phyloP scores from a whole-genome alignment of 2,888 invertebrate genomes.

The Orthosia gracilis region DNA sequence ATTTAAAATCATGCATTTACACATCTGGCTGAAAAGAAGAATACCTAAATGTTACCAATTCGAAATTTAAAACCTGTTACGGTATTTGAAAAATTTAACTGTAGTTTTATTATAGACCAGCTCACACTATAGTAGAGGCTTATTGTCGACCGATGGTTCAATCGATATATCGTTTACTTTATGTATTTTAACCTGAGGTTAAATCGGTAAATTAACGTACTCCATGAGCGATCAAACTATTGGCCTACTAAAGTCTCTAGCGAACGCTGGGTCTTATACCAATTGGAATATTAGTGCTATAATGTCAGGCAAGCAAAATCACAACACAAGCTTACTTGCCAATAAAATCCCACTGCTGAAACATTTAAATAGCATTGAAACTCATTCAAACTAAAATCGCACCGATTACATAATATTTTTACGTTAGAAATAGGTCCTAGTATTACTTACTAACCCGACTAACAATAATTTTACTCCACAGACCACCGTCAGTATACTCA shows the following conservation, averaged over 20 bases:
- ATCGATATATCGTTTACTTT: no score
- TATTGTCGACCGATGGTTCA: no score
- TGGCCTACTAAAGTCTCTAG: neutral
- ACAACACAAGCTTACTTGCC: neutral
- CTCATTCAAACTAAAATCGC: neutral
- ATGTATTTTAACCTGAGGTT: no score
- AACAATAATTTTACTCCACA: slow-evolving; percentile 67
- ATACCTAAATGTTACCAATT: no score
- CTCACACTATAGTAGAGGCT: no score
- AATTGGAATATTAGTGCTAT: neutral
- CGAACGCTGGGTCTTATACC: neutral
- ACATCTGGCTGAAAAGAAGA: no score
- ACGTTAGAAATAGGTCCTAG: neutral
- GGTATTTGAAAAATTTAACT: neutral
- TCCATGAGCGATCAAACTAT: neutral
- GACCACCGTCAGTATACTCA: slow-evolving; percentile 88
- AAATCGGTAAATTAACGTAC: no score
- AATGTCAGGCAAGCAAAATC: neutral
- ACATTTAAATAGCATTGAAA: no score
- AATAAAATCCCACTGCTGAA: neutral
- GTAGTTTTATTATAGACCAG: no score
- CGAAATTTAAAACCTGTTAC: no score
- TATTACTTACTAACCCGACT: slow-evolving; percentile 16
- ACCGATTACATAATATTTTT: neutral
- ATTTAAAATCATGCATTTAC: no score